Evolutionary conservation across 2,113 vertebrate species (phyloP), one percentile per base, ranked within the genome.

Genomic region (Ariopsis seemanni): DNA sequence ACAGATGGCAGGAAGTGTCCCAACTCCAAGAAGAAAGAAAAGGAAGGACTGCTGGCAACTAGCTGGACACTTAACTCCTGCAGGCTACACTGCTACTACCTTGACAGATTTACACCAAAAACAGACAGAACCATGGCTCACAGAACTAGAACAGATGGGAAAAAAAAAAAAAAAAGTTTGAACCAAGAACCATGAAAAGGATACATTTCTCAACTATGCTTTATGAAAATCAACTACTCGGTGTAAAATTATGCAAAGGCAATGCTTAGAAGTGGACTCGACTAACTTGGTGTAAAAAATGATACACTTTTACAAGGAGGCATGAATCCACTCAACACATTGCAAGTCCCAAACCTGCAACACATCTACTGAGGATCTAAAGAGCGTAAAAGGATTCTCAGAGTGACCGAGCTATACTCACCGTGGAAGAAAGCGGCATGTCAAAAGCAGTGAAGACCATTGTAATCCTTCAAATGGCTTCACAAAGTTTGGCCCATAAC

Each of bases 381-480:
- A 75, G 1, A 50, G 72, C 4, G 15, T 2, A 11, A 77, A 8
- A 78, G 87, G 75, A 83, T 90, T 92, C 74, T 84, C 85, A 90
- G 48, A 42, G 10, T 80, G 80, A 27, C 25, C 77, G 30, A 83
- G 85, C 86, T 89, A 62, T 89, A 93, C 95, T 96, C 92, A 96
- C 95, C 94, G 93, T 91, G 86, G 93, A 95, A 92, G 93, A 91
- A 90, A 95, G 90, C 84, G 94, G 93, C 94, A 95, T 95, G 91
- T 95, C 94, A 92, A 94, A 94, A 77, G 89, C 88, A 90, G 91
- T 89, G 92, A 95, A 95, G 92, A 96, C 94, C 95, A 96, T 96
- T 86, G 92, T 95, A 93, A 92, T 94, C 92, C 91, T 91, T 89
- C 90, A 90, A 50, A 53, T 52, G 89, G 88, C 86, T 80, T 93